Conservation (phyloP, 2,888 invertebrate genomes). For the Gymnosoma rotundatum region DNA sequence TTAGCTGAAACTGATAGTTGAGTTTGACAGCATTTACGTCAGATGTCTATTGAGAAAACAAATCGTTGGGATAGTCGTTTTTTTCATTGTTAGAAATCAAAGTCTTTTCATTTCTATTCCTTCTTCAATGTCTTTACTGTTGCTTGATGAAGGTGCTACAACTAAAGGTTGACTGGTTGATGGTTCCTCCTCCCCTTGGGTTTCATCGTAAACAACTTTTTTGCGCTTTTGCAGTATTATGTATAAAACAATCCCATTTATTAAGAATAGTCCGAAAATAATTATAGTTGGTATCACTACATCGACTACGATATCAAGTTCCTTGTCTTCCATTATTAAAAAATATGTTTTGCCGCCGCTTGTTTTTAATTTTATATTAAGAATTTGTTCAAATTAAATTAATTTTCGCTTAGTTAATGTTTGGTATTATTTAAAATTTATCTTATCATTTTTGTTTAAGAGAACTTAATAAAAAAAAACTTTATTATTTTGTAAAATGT, state of each 20-base stretch:
- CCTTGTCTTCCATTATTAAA: conserved; percentile 52
- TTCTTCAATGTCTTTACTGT: conserved; percentile 13
- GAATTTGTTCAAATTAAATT: background rate
- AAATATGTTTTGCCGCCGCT: background rate
- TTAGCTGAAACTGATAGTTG: too few species aligned
- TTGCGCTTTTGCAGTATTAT: conserved; percentile 75
- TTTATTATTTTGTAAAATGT: conserved; percentile 14
- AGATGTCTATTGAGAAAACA: too few species aligned
- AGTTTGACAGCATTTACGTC: too few species aligned
- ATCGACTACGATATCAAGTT: conserved; percentile 74
- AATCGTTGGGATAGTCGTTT: too few species aligned
- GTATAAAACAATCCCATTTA: conserved; percentile 75
- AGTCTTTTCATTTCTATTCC: conserved; percentile 76
- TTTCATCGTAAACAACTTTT: conserved; percentile 59
- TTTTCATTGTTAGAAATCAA: conserved; percentile 48
- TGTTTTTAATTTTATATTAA: conserved; percentile 5
- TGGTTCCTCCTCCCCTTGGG: conserved; percentile 36
- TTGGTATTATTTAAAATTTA: background rate
- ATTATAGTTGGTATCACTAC: conserved; percentile 75
- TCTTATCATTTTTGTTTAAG: conserved; percentile 27
- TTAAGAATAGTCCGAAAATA: conserved; percentile 72
- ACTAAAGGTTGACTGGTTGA: conserved; percentile 36
- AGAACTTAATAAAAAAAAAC: conserved; percentile 9
- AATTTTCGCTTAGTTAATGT: too few species aligned
- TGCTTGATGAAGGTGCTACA: conserved; percentile 5